These are phyloP conservation scores for Epistrophe grossulariae DNA, from an alignment of 2,888 invertebrate genomes.

Conservation along the genomic window DNA sequence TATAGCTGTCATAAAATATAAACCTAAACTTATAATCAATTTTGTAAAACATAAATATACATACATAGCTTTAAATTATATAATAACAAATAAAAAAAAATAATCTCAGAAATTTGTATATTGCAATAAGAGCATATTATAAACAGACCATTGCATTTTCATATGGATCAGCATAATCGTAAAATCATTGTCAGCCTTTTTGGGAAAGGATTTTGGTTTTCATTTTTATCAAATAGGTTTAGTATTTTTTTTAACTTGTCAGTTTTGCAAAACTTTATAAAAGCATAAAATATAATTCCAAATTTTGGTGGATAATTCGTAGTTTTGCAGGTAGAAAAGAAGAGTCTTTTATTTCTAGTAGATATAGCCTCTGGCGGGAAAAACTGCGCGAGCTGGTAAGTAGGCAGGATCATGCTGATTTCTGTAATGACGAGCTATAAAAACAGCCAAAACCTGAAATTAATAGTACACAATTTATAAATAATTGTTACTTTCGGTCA, in stretches of 20 bases:
- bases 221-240: slow-evolving; percentile 8
- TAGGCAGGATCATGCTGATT: slow-evolving; percentile 91
- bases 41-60: slow-evolving; percentile 36
- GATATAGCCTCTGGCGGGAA: slow-evolving; percentile 85
- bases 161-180: slow-evolving; percentile 25
- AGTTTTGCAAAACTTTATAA: slow-evolving; percentile 48
- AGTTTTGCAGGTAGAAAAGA: slow-evolving; percentile 52
- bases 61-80: slow-evolving; percentile 33
- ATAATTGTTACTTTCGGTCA: neutral
- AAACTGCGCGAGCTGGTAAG: slow-evolving; percentile 90
- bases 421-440: slow-evolving; percentile 91
- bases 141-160: slow-evolving; percentile 28
- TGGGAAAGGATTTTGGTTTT: slow-evolving; percentile 35
- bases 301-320: slow-evolving; percentile 56
- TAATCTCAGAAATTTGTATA: slow-evolving; percentile 64
- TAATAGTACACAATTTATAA: neutral
- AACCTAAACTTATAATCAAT: slow-evolving; percentile 35
- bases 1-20: slow-evolving; percentile 33
- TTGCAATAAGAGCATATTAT: slow-evolving; percentile 31
- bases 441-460: slow-evolving; percentile 91
- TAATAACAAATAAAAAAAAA: slow-evolving; percentile 44
- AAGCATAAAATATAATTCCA: slow-evolving; percentile 9
- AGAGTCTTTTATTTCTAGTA: slow-evolving; percentile 78
- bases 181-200: slow-evolving; percentile 60
- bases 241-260: neutral